phyloP scores from a whole-genome alignment of 2,113 vertebrate genomes.

The Murina feae region DNA sequence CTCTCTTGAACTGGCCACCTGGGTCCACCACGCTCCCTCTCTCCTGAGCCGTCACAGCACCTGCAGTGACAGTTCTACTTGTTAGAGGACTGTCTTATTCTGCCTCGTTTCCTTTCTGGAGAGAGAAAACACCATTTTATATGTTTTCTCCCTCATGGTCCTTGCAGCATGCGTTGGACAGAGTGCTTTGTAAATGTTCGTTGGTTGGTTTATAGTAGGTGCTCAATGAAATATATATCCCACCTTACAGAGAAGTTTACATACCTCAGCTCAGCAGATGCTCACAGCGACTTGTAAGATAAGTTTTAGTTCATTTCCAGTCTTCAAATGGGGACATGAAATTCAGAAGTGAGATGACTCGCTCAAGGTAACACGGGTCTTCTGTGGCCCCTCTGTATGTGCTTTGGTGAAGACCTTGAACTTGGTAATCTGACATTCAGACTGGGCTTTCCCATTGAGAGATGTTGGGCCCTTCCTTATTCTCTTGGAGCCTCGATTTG shows the following conservation, averaged over 20 bases:
- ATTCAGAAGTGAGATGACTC: not conserved
- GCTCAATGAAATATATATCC: not conserved
- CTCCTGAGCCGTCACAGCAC: not conserved
- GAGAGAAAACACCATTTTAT: not conserved
- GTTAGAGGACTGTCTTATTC: not conserved
- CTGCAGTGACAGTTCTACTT: not conserved
- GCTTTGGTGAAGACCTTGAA: not conserved
- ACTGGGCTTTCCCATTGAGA: not conserved
- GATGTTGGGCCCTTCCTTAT: not conserved
- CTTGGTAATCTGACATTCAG: not conserved
- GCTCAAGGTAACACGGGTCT: not conserved
- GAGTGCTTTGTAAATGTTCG: not conserved
- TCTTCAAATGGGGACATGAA: not conserved
- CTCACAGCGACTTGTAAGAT: not conserved
- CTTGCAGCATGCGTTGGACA: not conserved
- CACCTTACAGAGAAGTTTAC: not conserved
- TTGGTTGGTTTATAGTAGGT: not conserved
- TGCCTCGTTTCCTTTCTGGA: not conserved
- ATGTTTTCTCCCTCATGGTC: too few species aligned
- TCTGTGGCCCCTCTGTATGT: not conserved
- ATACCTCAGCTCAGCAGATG: not conserved
- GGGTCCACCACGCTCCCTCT: not conserved
- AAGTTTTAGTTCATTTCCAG: not conserved
- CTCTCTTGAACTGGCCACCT: not conserved
- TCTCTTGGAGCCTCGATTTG: not conserved